phyloP scores from a whole-genome alignment of 2,888 invertebrate species.

The Diarsia dahlii region DNA sequence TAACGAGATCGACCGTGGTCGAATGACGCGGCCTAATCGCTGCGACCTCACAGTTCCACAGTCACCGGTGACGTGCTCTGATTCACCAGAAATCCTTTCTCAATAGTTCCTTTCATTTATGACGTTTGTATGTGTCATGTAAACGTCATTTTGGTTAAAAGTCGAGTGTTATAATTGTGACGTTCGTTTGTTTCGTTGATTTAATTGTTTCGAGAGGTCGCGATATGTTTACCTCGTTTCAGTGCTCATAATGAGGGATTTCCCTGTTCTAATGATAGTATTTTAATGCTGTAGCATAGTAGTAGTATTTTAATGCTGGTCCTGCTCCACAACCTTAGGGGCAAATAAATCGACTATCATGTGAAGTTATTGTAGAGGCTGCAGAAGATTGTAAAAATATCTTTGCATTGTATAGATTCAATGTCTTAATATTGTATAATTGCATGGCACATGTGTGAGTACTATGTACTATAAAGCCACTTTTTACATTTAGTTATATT shows the following conservation, averaged over 20 bases:
- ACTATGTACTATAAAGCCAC: no score
- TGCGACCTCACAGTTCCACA: slow-evolving; percentile 28
- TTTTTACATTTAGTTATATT: no score
- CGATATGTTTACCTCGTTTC: neutral
- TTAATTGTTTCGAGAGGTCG: slow-evolving; percentile 1
- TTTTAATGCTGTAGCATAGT: no score
- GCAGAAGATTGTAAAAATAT: no score
- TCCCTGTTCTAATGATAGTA: slow-evolving; percentile 20
- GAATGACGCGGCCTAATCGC: slow-evolving; percentile 49
- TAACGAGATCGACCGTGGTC: slow-evolving; percentile 41
- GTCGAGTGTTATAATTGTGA: slow-evolving; percentile 32
- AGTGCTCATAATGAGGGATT: slow-evolving; percentile 30
- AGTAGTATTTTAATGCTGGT: no score
- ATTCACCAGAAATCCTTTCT: slow-evolving; percentile 50
- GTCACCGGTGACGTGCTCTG: slow-evolving; percentile 43
- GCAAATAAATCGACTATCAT: no score
- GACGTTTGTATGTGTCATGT: slow-evolving; percentile 2
- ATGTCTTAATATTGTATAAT: no score
- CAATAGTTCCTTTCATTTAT: slow-evolving; percentile 13
- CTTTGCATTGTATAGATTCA: no score
- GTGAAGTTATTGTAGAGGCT: no score
- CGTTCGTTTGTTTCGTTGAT: slow-evolving; percentile 26
- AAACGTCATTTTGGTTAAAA: slow-evolving; percentile 30
- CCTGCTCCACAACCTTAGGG: no score
- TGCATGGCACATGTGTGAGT: no score